Evolutionary conservation across 2,888 invertebrate species (phyloP), one percentile per base, ranked within the genome.

Genomic region (Tenthredo livida): DNA sequence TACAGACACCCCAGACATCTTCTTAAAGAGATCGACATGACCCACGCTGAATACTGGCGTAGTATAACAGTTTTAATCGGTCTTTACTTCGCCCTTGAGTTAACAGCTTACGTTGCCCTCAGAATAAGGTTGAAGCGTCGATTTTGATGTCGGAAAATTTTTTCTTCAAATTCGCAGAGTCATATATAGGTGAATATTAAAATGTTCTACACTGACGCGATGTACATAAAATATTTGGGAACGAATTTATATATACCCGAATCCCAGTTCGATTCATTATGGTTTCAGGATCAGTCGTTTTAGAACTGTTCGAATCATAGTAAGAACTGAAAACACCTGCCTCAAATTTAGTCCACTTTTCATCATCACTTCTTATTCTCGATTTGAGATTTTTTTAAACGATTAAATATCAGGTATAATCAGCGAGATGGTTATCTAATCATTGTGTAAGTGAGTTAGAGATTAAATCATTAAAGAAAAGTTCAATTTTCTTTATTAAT

Each of bases 21-120:
- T 87, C 94, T 99, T n/a, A 94, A 95, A 87, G 95, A 96, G 86
- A 94, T 97, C 89, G 97, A 96, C 91, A 96, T 97, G 95, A 92
- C 94, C 0, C 92, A 95, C 75, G 96, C 96, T 17, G 94, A 94
- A 86, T 97, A 97, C 92, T 94, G 95, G 88, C 91, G 95, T 33
- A 96, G 96, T 85, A 94, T 97, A 67, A 91, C 95, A 86, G 95
- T 97, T 86, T 94, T 98, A 87, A 89, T 96, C 25, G 92, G 93
- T 0, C 94, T 97, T 85, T 96, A 96, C 87, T 87, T 96, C 9
- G 90, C 94, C 80, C 93, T 97, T 73, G 95, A 97, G 88, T 90
- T 96, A 50, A 89, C 94, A 73, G 96, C 97, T 15, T 97, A 96
- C 93, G 93, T 96, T 86, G 94, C 96, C 77, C 94, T 98, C 89